Base-by-base conservation (phyloP, 2,797 vertebrate species). In the Myotis findleyi region DNA sequence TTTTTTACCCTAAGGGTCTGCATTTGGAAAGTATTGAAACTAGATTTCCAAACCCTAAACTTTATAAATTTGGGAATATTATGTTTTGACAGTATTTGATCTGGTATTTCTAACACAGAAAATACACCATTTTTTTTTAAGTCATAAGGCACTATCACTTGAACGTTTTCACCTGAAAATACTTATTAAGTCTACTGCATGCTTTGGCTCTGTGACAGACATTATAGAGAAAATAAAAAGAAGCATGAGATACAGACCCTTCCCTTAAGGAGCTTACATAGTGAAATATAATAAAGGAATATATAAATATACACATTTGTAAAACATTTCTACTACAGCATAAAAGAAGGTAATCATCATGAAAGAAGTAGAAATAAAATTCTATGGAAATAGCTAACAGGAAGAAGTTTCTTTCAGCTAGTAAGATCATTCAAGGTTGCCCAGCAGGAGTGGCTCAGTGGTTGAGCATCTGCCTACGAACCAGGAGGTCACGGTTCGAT, bases 291-390 rank as follows among this genome's bases (percentile, higher is more conserved):
- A 9, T 59, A 86, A 2, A 71, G 18, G 25, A 84, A 66, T n/a
- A 33, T 44, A 57, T 47, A 38, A 68, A 69, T 71, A 69, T 69
- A 36, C 10, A 59, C 16, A 33, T 66, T 77, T 49, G 71, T 27
- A 71, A 55, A n/a, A 27, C 11, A 72, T 79, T 77, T 94, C 23
- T 30, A 76, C 55, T 55, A 81, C 2, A 86, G 11, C 20, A 77
- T 33, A 64, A 76, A 93, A n/a, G 62, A 85, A 4, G 7, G 62
- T 77, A 89, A 38, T 47, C 13, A 64, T 14, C 13, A 96, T 53
- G 20, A 92, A 27, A 77, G 1, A 83, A 83, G 33, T 62, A 86
- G 47, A 94, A 89, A 86, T 80, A 88, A 91, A 93, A 86, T 86
- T 23, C 18, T 75, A 27, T 36, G n/a, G 18, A 92, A 87, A 69